Conservation (phyloP, 2,888 invertebrate species). For the Nysson spinosus region DNA sequence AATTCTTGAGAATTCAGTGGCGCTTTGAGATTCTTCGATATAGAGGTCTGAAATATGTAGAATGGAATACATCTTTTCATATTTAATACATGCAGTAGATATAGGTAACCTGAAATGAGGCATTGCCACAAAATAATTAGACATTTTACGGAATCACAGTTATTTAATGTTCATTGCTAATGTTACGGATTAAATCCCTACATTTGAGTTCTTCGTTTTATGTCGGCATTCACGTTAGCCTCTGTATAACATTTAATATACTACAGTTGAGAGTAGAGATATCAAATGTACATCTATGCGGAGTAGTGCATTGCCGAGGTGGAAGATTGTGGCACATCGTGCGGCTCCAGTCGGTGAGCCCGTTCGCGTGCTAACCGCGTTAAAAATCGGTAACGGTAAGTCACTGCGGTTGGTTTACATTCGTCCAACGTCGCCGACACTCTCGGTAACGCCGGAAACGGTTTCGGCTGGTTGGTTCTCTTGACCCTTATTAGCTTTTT, state of each 20-base stretch:
- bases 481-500: constrained; percentile 37
- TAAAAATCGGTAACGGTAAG: constrained; percentile 69
- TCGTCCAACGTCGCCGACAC: constrained; percentile 59
- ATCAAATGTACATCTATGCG: constrained; percentile 39
- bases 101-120: too few species aligned
- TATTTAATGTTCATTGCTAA: too few species aligned
- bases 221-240: constrained; percentile 20
- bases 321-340: constrained; percentile 40
- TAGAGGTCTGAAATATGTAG: too few species aligned
- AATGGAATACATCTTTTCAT: too few species aligned
- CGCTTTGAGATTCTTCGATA: too few species aligned
- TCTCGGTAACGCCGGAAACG: constrained; percentile 49
- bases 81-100: too few species aligned
- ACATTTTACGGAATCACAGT: too few species aligned
- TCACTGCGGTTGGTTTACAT: constrained; percentile 67
- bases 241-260: constrained; percentile 21
- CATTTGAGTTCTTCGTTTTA: constrained; percentile 36
- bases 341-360: constrained; percentile 41
- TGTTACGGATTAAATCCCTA: too few species aligned
- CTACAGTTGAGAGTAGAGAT: constrained; percentile 30
- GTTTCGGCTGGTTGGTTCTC: constrained; percentile 46
- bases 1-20: too few species aligned
- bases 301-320: constrained; percentile 8
- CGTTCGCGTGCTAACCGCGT: constrained; percentile 58
- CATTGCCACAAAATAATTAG: too few species aligned